Conservation (phyloP, 2,888 invertebrate species). For the Diaperis boleti region DNA sequence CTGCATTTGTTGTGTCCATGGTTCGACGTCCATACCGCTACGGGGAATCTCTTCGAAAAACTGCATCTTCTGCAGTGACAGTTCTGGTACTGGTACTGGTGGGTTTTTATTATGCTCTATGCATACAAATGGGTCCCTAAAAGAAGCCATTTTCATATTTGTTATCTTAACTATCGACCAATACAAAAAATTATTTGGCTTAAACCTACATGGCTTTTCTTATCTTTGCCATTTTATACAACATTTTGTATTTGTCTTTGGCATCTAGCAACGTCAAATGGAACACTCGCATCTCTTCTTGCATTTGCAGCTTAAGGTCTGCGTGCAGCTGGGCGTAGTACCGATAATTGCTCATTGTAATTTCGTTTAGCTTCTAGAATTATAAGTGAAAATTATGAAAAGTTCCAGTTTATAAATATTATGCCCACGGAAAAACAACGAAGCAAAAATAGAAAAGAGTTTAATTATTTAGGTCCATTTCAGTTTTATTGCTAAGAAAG, state of each 20-base stretch:
- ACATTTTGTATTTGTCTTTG: slow-evolving; percentile 31
- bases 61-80: background rate
- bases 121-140: no score
- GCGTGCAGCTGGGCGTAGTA: slow-evolving; percentile 54
- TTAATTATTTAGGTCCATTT: background rate
- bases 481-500: no score
- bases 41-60: background rate
- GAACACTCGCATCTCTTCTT: slow-evolving; percentile 53
- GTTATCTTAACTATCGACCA: no score
- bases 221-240: slow-evolving; percentile 34
- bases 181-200: background rate
- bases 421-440: no score
- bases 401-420: no score
- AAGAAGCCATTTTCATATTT: no score
- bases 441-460: no score
- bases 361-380: slow-evolving; percentile 59
- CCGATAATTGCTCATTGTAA: slow-evolving; percentile 57
- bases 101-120: no score
- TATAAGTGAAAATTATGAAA: background rate
- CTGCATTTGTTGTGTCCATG: slow-evolving; percentile 50
- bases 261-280: slow-evolving; percentile 44
- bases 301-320: slow-evolving; percentile 53
- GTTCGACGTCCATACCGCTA: slow-evolving; percentile 30
- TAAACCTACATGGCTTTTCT: slow-evolving; percentile 32
- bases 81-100: background rate